Base-by-base conservation (phyloP, 2,113 vertebrate genomes). In the Oryzias melastigma region DNA sequence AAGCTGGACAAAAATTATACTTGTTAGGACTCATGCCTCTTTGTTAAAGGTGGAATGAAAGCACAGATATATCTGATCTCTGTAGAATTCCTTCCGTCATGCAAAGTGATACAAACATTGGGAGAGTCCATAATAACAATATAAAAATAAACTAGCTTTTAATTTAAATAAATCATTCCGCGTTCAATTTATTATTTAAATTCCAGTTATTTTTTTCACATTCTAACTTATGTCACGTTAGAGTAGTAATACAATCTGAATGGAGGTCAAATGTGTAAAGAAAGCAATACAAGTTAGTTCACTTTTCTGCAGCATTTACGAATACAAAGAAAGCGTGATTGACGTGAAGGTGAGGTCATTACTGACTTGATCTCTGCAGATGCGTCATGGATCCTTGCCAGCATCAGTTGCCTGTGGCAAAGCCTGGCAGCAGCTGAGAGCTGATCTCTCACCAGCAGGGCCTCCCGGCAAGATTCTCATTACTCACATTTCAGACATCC, bases 381-480 rank as follows among this genome's bases (percentile, higher is more conserved):
- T 50, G 56, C 27, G n/a, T 50, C 29, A 14, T 51, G 67, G 53
- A 60, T 62, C 48, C 42, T 55, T 48, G 24, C 27, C 56, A 49
- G 53, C 63, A 52, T 45, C 27, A 67, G 51, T 60, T 0, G 54
- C 79, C 79, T 48, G 62, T 78, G 71, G 81, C 71, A 58, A 63
- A 70, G 58, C 66, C 74, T 68, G 43, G 15, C 40, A 65, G 60
- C 58, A 52, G 54, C 25, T 19, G 69, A 56, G 73, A 54, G 52
- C 77, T 67, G 68, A 81, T 47, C 73, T 69, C 56, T 65, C 62
- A 73, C 57, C 62, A 58, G 41, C 41, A 24, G 53, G 70, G 62
- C 77, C 69, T 78, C 57, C 68, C 75, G 75, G 79, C 65, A 81
- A 58, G 49, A 58, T 65, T 77, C 77, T 81, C 75, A 86, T 84